Base-by-base conservation (phyloP, 2,888 invertebrate genomes). In the Celastrina argiolus region DNA sequence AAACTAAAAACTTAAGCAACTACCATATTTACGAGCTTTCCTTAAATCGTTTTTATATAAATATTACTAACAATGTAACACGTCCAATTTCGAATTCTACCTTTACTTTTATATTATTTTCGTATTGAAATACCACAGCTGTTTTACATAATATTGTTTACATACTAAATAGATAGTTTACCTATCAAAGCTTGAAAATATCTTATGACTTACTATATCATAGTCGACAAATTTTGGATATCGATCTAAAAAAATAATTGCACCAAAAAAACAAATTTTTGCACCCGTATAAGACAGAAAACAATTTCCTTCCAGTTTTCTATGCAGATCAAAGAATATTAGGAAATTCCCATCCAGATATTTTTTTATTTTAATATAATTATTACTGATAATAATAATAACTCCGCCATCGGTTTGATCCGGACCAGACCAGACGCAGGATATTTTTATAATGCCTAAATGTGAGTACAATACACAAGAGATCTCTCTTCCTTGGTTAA, bases 171-270 rank as follows among this genome's bases (percentile, higher is more conserved):
- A 45, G 7, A n/a, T 41, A 41, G 16, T 18, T 16, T 16, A 51
- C 12, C 22, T 51, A 51, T 22, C 51, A 51, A 22, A 51, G 12
- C 1, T 26, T 22, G 4, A 51, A 26, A 26, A 22, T 51, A 51
- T 51, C 51, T 51, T 51, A 14, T 51, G 51, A 51, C 22, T 51
- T 22, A 51, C 51, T 22, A 26, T 51, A 51, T 51, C 51, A 51
- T 22, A 51, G 12, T 51, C 16, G 51, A 51, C 22, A 10, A 51
- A 51, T 22, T 22, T 22, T 22, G 5, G 12, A 51, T 5, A 16
- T 10, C 16, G 18, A 51, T 12, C 22, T 22, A 36, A 8, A 6
- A 31, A 28, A 5, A 28, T 28, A 2, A 6, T 31, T 31, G 4
- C 5, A 5, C 51, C 26, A 12, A 22, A 12, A 12, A 26, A 51